Conservation (phyloP, 1,140 invertebrate genomes). For the Drosophila sulfurigaster region DNA sequence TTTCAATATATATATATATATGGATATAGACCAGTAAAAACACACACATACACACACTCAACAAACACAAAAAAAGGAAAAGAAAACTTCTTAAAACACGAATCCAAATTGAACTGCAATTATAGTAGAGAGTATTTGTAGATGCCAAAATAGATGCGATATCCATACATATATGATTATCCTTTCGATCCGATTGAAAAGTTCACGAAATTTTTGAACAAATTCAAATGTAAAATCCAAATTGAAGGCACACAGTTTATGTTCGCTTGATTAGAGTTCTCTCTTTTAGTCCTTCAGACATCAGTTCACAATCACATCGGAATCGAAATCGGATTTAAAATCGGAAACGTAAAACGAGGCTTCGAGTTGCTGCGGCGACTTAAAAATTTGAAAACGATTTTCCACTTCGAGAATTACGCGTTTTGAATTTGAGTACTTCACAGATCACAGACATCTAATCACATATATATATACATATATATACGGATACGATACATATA, state of each 20-base stretch:
- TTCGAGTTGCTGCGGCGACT: conserved; percentile 33
- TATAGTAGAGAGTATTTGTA: no score
- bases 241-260: not conserved
- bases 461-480: conserved; percentile 13
- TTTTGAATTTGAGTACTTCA: conserved; percentile 42
- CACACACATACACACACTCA: no score
- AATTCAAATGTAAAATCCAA: conserved; percentile 31
- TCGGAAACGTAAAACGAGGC: no score
- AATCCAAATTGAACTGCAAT: conserved; percentile 26
- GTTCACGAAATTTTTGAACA: conserved; percentile 40
- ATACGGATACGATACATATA: conserved; percentile 13
- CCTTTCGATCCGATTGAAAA: not conserved
- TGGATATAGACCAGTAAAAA: conserved; percentile 5
- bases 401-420: conserved; percentile 54
- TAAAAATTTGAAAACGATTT: conserved; percentile 62
- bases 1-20: not conserved
- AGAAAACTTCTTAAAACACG: not conserved
- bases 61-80: not conserved
- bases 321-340: not conserved
- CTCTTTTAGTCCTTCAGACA: not conserved
- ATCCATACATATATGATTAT: not conserved
- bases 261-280: not conserved
- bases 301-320: not conserved
- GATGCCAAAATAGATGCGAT: no score
- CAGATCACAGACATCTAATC: conserved; percentile 2